phyloP scores from a whole-genome alignment of 2,113 vertebrate species.

The Silurus asotus region DNA sequence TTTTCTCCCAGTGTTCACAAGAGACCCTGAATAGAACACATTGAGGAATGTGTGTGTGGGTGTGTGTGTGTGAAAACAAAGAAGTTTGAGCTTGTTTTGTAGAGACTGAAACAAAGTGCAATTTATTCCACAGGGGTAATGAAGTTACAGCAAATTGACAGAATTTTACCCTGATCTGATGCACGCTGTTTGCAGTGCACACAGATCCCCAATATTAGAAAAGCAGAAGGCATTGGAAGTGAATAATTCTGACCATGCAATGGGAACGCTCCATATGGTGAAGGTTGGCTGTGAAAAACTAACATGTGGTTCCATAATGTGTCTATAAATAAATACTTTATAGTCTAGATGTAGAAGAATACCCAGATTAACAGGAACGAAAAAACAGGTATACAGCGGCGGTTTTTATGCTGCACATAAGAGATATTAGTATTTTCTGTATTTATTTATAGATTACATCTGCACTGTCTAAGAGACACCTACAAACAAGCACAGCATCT shows the following conservation, averaged over 20 bases:
- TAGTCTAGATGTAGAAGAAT: neutral
- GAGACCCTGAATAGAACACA: neutral
- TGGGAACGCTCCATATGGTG: neutral
- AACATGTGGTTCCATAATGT: constrained; percentile 52
- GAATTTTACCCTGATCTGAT: constrained; percentile 30
- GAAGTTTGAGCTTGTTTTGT: constrained; percentile 13
- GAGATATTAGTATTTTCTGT: neutral
- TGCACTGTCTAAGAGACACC: neutral
- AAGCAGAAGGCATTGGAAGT: constrained; percentile 29
- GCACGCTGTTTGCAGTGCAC: neutral
- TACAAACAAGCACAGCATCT: neutral
- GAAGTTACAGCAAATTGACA: constrained; percentile 29
- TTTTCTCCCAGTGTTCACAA: neutral
- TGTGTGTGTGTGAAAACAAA: constrained; percentile 14
- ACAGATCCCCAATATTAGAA: neutral
- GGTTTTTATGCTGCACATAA: neutral
- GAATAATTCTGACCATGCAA: constrained; percentile 30
- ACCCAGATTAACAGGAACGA: neutral
- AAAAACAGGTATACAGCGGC: neutral
- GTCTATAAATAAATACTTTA: constrained; percentile 27
- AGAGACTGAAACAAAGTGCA: constrained; percentile 8
- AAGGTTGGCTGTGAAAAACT: constrained; percentile 47
- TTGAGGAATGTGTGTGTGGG: neutral
- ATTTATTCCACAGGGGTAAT: constrained; percentile 26
- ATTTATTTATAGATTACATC: neutral